phyloP scores from a whole-genome alignment of 2,113 vertebrate genomes.

The Ammodytes marinus region DNA sequence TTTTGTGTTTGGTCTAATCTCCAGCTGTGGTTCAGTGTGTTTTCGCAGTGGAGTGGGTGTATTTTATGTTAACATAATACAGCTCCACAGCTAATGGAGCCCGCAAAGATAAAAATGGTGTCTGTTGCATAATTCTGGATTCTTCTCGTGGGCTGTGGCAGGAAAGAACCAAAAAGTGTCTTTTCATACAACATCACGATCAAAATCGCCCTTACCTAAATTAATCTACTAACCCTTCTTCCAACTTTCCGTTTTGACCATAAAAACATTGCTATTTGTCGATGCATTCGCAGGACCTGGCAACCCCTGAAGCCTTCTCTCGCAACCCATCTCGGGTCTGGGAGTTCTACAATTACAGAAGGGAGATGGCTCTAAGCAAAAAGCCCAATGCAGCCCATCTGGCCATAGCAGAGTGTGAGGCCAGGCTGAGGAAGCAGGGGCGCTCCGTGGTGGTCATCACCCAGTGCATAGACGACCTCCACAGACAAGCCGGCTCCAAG shows the following conservation, averaged over 20 bases:
- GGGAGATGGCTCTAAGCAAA: conserved; percentile 88
- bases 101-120: neutral
- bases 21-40: conserved; percentile 28
- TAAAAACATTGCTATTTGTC: neutral
- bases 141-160: conserved; percentile 13
- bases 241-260: neutral
- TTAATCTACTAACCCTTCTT: neutral
- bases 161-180: conserved; percentile 12
- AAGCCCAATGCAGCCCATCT: conserved; percentile 89
- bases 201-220: neutral
- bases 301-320: conserved; percentile 92
- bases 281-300: conserved; percentile 87
- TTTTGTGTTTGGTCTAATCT: conserved; percentile 36
- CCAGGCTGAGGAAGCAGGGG: conserved; percentile 89
- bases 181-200: neutral
- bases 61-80: conserved; percentile 51
- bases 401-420: conserved; percentile 93
- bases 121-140: conserved; percentile 45
- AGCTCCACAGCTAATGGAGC: conserved; percentile 19
- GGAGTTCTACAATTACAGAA: conserved; percentile 97
- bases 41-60: conserved; percentile 35
- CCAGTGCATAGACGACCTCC: conserved; percentile 95
- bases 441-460: conserved; percentile 92
- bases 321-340: conserved; percentile 93
- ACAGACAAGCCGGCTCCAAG: conserved; percentile 93